Conservation (phyloP, 2,113 vertebrate species). For the Pleuronectes platessa region DNA sequence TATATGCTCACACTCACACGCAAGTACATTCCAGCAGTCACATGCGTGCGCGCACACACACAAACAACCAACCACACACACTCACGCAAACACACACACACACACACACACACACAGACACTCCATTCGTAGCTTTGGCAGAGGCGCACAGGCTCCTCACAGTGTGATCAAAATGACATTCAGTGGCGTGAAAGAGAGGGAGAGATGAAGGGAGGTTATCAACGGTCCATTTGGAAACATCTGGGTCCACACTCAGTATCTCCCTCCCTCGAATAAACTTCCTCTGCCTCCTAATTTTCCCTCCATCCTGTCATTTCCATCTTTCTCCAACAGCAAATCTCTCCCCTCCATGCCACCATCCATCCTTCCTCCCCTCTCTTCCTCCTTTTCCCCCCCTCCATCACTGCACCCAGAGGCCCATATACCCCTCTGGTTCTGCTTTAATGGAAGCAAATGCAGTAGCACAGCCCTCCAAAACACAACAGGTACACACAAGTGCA, state of each 20-base stretch:
- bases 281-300: constrained; percentile 47
- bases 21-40: background rate
- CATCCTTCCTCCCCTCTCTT: constrained; percentile 7
- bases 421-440: constrained; percentile 12
- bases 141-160: constrained; percentile 44
- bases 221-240: constrained; percentile 75
- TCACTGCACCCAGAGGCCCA: constrained; percentile 25
- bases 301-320: constrained; percentile 44
- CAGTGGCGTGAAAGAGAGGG: constrained; percentile 44
- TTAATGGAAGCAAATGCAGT: constrained; percentile 36
- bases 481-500: constrained; percentile 49
- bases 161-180: constrained; percentile 56
- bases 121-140: constrained; percentile 58
- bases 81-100: constrained; percentile 13
- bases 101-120: background rate
- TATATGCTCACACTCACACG: constrained; percentile 36
- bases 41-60: background rate
- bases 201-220: constrained; percentile 29
- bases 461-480: constrained; percentile 3
- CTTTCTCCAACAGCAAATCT: constrained; percentile 28
- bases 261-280: constrained; percentile 65
- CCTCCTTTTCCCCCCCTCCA: constrained; percentile 3
- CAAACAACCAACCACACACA: background rate
- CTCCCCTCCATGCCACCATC: constrained; percentile 4
- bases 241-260: constrained; percentile 70